Percentiles rank a stretch among this genome's conserved stretches.
Evolutionary conservation across 92 coral and sea anemone genomes (phyloP).

Genomic region (Palythoa caribaeorum): DNA sequence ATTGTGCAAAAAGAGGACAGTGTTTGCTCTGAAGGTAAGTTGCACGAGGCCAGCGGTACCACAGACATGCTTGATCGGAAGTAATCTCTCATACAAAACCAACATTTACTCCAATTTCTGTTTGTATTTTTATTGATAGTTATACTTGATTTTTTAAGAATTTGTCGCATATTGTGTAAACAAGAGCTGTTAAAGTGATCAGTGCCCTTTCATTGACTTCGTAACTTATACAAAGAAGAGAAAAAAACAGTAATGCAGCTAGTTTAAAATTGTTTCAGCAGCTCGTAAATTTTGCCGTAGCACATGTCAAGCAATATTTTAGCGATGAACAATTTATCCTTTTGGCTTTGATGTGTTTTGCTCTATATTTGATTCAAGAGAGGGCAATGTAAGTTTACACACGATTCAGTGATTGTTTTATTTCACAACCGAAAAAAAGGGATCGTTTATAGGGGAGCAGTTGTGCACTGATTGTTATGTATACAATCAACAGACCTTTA

Average conservation of each 20-base stretch:
- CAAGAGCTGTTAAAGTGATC: neutral
- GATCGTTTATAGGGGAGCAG: too few species aligned
- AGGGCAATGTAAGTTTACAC: neutral
- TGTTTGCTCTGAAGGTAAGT: slow-evolving; percentile 37
- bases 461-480: too few species aligned
- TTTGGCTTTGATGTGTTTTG: neutral
- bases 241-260: neutral
- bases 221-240: neutral
- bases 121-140: neutral
- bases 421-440: too few species aligned
- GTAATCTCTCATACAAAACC: slow-evolving; percentile 15
- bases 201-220: neutral
- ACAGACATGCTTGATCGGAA: slow-evolving; percentile 40
- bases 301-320: neutral
- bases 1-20: slow-evolving; percentile 32
- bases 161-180: neutral
- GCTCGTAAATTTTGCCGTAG: neutral
- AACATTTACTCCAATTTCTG: slow-evolving; percentile 23
- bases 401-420: too few species aligned
- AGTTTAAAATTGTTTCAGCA: slow-evolving; percentile 9
- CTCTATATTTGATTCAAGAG: neutral
- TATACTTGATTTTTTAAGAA: neutral
- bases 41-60: slow-evolving; percentile 26
- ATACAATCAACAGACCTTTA: too few species aligned
- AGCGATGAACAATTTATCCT: neutral